Evolutionary conservation across 53 echinoderm and acorn worm genomes (phyloP).

Genomic region (Antedon mediterranea): DNA sequence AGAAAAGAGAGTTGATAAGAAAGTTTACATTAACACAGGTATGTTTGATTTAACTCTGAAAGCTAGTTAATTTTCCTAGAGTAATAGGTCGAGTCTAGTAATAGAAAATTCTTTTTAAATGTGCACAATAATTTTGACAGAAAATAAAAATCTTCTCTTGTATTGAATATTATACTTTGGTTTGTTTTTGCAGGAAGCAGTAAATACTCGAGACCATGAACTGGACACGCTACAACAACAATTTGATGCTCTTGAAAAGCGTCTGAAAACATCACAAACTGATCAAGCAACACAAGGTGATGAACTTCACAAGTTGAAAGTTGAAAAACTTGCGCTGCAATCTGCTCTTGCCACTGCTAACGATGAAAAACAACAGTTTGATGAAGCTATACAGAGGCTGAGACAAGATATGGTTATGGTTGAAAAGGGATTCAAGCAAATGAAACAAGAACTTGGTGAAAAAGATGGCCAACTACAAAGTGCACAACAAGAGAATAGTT

Average conservation of each 20-base stretch:
- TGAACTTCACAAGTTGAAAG: constrained; percentile 41
- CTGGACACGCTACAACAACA: constrained; percentile 57
- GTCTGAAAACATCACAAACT: constrained; percentile 41
- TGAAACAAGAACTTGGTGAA: constrained; percentile 61
- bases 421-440: constrained; percentile 78
- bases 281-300: constrained; percentile 49
- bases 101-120: background rate
- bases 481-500: constrained; percentile 28
- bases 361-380: constrained; percentile 73
- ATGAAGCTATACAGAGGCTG: constrained; percentile 58
- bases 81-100: too few species aligned
- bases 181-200: constrained; percentile 46
- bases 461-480: constrained; percentile 44
- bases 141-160: background rate
- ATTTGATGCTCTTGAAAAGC: constrained; percentile 57
- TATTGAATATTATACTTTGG: too few species aligned
- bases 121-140: background rate
- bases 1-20: constrained; percentile 76
- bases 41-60: too few species aligned
- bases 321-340: constrained; percentile 72
- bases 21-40: constrained; percentile 72
- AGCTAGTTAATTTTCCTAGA: too few species aligned
- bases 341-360: constrained; percentile 75
- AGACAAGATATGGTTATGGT: constrained; percentile 69
- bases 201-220: constrained; percentile 63